phyloP scores from a whole-genome alignment of 2,888 invertebrate genomes.

The Cryptocheilus praepositus region DNA sequence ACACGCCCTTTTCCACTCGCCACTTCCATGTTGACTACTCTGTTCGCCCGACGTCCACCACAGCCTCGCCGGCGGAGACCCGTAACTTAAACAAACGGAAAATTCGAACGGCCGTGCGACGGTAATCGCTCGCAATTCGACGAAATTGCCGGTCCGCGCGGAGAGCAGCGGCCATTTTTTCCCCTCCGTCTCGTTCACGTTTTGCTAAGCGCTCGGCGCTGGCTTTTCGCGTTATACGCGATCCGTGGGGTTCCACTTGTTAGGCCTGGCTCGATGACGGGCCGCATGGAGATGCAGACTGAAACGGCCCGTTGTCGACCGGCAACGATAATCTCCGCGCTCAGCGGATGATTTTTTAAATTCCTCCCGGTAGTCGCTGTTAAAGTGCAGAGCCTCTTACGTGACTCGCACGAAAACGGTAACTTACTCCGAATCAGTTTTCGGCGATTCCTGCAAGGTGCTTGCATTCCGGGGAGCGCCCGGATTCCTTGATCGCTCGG shows the following conservation, averaged over 20 bases:
- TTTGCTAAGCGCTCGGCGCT: background rate
- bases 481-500: too few relatives aligned
- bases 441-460: too few relatives aligned
- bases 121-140: slow-evolving; percentile 56
- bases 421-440: too few relatives aligned
- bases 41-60: slow-evolving; percentile 5
- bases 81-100: slow-evolving; percentile 67
- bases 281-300: too few relatives aligned
- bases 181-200: background rate
- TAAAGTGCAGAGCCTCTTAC: too few relatives aligned
- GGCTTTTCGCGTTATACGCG: slow-evolving; percentile 44
- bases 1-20: slow-evolving; percentile 26
- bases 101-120: slow-evolving; percentile 48
- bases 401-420: too few relatives aligned
- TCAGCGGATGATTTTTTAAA: too few relatives aligned
- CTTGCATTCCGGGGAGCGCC: too few relatives aligned
- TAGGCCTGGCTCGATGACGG: background rate
- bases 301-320: too few relatives aligned
- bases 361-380: too few relatives aligned
- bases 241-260: slow-evolving; percentile 30
- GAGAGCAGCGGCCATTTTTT: slow-evolving; percentile 40
- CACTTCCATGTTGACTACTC: background rate
- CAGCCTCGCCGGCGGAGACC: slow-evolving; percentile 21
- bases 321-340: too few relatives aligned
- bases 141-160: slow-evolving; percentile 46